Evolutionary conservation across 2,113 vertebrate genomes (phyloP), one percentile per base, ranked within the genome.

Genomic region (Callipepla californica): DNA sequence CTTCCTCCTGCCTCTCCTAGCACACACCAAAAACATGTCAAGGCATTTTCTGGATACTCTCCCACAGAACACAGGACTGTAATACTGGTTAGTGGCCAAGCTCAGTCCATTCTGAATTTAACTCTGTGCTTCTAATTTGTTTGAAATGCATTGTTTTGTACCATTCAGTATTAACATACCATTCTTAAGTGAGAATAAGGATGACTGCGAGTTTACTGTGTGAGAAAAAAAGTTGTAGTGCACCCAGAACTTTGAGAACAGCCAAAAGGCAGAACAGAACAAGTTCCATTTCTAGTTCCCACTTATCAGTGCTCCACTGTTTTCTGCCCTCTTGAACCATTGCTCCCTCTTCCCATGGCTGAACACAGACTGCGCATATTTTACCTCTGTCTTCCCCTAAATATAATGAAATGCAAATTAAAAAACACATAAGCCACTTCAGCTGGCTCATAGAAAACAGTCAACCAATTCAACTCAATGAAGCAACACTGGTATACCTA

Each of bases 381-480:
- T 86, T 14, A 3, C 51, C 50, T 50, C 59, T n/a, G 20, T 22
- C 34, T 20, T 34, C 7, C n/a, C 14, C 12, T 59, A 59, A 59
- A 34, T 59, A 22, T 30, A 73, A 32, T 40, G 40, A 40, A 40
- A 40, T 40, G 30, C 17, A 73, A 76, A 44, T 72, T 30, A 34
- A 9, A 51, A 73, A 80, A 20, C 44, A 22, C 30, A 58, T 3
- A 1, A 87, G 13, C 25, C 63, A 80, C n/a, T 67, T 94, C 62
- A 90, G 47, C 22, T 13, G 53, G 66, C 34, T 91, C 77, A 80
- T 51, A 25, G 69, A 87, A 91, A 89, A 57, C 47, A 92, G 85
- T 55, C 80, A 22, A 72, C 69, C 50, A 66, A 9, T 45, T 85
- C 50, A 88, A 70, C 14, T 74, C 61, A 63, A 22, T 55, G 42